These are phyloP conservation scores for Erpetoichthys calabaricus DNA, from an alignment of 2,797 vertebrate species.

Conservation along the genomic window DNA sequence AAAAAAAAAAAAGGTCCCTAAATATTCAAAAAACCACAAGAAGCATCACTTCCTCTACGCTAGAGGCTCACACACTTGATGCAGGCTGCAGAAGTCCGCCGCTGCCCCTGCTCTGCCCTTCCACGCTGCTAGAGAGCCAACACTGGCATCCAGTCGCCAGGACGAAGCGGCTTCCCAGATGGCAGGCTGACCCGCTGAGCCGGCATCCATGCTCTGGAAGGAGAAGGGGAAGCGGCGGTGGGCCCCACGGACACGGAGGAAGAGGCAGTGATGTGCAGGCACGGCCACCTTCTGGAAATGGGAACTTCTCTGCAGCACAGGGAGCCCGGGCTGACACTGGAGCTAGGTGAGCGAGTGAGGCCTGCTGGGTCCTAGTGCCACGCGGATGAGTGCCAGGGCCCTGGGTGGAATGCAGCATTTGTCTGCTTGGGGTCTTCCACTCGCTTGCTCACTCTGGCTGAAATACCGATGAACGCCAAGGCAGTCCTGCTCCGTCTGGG, in stretches of 20 bases:
- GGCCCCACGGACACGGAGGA: slow-evolving; percentile 10
- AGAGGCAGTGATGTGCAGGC: slow-evolving; percentile 10
- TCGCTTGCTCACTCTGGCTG: too few relatives aligned
- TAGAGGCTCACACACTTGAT: slow-evolving; percentile 11
- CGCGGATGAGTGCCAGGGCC: slow-evolving; percentile 3
- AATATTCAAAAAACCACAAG: neutral
- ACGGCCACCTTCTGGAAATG: slow-evolving; percentile 16
- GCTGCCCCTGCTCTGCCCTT: slow-evolving; percentile 16
- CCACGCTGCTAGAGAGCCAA: slow-evolving; percentile 3
- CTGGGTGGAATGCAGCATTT: slow-evolving; percentile 1
- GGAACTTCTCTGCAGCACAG: slow-evolving; percentile 17
- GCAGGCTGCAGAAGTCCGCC: slow-evolving; percentile 14
- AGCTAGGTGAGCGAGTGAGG: slow-evolving; percentile 9
- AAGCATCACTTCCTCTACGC: slow-evolving; percentile 3
- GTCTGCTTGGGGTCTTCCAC: too few relatives aligned
- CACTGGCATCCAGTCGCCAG: slow-evolving; percentile 18
- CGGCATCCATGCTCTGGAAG: neutral
- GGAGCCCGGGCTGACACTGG: slow-evolving; percentile 4
- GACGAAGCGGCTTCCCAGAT: slow-evolving; percentile 9
- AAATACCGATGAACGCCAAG: neutral
- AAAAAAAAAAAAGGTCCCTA: neutral
- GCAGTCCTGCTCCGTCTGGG: neutral
- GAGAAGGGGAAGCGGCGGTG: neutral
- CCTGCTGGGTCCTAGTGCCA: slow-evolving; percentile 42
- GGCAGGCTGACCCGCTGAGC: neutral